Conservation (phyloP, 2,113 vertebrate genomes). For the Podarcis muralis region DNA sequence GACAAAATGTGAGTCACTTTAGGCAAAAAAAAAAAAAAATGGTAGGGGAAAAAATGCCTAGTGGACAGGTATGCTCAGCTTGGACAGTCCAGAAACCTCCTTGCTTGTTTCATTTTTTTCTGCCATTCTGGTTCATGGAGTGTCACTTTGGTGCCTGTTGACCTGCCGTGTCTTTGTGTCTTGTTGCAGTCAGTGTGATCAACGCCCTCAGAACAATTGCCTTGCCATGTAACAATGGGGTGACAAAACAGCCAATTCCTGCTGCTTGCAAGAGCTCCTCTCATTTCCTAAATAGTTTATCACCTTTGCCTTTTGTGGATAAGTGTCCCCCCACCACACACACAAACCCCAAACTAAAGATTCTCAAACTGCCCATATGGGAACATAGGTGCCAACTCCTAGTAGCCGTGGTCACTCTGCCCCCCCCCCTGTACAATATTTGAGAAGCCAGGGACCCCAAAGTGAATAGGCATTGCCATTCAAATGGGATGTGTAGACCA, state of each 20-base stretch:
- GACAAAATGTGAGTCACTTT: conserved; percentile 52
- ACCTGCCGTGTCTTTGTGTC: neutral
- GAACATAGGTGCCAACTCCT: too few species aligned
- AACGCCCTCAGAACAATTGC: too few species aligned
- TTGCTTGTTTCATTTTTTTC: conserved; percentile 23
- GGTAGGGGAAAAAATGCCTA: neutral
- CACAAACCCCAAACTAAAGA: too few species aligned
- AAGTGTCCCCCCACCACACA: neutral
- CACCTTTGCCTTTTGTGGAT: neutral
- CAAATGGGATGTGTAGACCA: too few species aligned
- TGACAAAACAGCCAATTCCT: neutral
- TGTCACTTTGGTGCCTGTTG: neutral
- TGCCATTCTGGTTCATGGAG: neutral
- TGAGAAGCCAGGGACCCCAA: too few species aligned
- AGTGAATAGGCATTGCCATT: too few species aligned
- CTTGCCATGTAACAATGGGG: accelerated
- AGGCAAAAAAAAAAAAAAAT: neutral
- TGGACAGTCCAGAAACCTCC: conserved; percentile 17
- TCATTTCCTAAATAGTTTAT: neutral
- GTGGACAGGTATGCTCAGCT: neutral
- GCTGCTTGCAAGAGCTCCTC: neutral
- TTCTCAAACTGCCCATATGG: too few species aligned
- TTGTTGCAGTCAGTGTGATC: accelerated
- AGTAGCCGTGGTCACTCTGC: too few species aligned
- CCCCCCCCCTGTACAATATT: too few species aligned